Conservation (phyloP, 1,140 invertebrate genomes). For the Neotoxoptera formosana region DNA sequence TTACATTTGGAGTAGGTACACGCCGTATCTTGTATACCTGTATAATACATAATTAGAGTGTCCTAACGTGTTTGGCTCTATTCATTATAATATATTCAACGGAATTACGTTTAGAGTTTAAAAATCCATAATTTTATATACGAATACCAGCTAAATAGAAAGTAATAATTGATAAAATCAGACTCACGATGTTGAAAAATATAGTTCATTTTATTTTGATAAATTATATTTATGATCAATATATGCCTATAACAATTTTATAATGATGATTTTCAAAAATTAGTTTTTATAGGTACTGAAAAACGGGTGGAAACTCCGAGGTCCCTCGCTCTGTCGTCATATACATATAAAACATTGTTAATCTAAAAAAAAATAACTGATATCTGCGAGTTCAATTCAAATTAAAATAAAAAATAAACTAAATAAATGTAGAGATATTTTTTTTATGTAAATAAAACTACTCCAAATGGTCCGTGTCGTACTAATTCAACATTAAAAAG, state of each 20-base stretch:
- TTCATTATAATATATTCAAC: background rate
- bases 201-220: background rate
- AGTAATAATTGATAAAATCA: background rate
- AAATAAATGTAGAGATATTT: background rate
- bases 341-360: background rate
- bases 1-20: background rate
- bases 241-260: too few species aligned
- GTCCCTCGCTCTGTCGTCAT: background rate
- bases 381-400: background rate
- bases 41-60: background rate
- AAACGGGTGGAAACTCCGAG: background rate
- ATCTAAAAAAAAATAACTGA: background rate
- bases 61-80: background rate
- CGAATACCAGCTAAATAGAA: background rate
- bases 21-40: too few species aligned
- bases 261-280: background rate
- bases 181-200: background rate
- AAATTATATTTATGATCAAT: background rate
- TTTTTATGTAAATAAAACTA: slow-evolving; percentile 40
- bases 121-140: background rate
- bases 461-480: slow-evolving; percentile 1
- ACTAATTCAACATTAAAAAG: slow-evolving; percentile 41
- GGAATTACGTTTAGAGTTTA: background rate
- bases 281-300: background rate
- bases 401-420: background rate